Evolutionary conservation across 2,113 vertebrate species (phyloP).

Genomic region (Hydrochoerus hydrochaeris): DNA sequence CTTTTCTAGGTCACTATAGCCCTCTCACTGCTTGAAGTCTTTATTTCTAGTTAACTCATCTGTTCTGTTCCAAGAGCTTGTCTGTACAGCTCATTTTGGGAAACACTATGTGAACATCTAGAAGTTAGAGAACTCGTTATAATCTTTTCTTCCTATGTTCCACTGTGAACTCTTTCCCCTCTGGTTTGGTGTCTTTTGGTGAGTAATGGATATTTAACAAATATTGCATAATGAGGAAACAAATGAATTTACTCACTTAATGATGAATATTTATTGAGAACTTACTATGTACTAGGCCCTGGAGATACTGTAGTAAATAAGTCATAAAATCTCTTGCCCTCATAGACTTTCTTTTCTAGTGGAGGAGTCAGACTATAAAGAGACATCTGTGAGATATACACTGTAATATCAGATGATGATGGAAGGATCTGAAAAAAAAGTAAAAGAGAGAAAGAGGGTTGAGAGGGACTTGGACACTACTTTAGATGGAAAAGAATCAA

Average conservation of each 20-base stretch:
- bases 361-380: background rate
- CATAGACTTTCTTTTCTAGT: conserved; percentile 4
- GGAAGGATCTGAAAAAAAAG: conserved; percentile 29
- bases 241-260: background rate
- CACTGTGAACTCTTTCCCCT: background rate
- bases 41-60: background rate
- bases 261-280: conserved; percentile 27
- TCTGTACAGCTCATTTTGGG: conserved; percentile 15
- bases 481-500: background rate
- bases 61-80: conserved; percentile 18
- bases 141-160: background rate
- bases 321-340: background rate
- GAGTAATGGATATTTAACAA: background rate
- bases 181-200: background rate
- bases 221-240: conserved; percentile 23
- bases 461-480: background rate
- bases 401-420: background rate
- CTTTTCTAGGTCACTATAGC: background rate
- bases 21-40: conserved; percentile 29
- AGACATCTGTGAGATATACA: background rate
- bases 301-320: background rate
- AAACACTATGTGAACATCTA: background rate
- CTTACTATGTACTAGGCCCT: background rate
- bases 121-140: background rate
- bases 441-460: background rate